Conservation (phyloP, 2,797 vertebrate genomes). For the Neosilurus mollespiculum region DNA sequence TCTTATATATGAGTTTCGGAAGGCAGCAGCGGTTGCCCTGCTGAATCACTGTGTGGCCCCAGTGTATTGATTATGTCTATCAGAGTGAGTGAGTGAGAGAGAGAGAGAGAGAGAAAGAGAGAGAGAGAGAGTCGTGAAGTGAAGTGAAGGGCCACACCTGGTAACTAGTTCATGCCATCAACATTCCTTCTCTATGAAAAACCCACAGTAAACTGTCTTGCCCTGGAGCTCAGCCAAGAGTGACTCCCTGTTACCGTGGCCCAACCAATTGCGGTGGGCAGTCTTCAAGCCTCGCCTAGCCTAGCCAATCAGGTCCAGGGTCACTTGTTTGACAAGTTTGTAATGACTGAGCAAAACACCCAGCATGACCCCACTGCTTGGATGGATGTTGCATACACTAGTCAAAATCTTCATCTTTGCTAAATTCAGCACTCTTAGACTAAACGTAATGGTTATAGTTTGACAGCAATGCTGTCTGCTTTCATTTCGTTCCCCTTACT, state of each 20-base stretch:
- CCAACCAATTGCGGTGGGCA: constrained; percentile 53
- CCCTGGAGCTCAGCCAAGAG: constrained; percentile 75
- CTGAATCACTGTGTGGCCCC: constrained; percentile 27
- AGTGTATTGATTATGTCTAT: background rate
- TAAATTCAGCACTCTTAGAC: constrained; percentile 13
- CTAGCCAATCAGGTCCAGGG: constrained; percentile 58
- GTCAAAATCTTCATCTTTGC: constrained; percentile 5
- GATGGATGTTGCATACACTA: constrained; percentile 24
- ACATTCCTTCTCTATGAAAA: constrained; percentile 80
- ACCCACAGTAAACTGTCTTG: constrained; percentile 76
- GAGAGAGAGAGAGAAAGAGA: background rate
- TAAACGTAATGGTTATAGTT: constrained; percentile 12
- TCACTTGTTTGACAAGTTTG: constrained; percentile 73
- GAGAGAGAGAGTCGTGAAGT: constrained; percentile 48
- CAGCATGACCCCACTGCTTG: constrained; percentile 37
- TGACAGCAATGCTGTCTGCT: constrained; percentile 62
- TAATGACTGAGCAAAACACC: constrained; percentile 50
- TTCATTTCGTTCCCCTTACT: constrained; percentile 66
- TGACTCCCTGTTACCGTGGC: constrained; percentile 53
- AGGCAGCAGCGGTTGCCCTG: background rate
- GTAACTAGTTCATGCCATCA: constrained; percentile 78
- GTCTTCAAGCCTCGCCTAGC: constrained; percentile 13
- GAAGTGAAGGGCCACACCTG: constrained; percentile 81
- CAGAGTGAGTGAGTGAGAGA: constrained; percentile 66
- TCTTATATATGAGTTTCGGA: background rate